Evolutionary conservation across 1,140 invertebrate genomes (phyloP), one percentile per base, ranked within the genome.

Genomic region (Agrypnia vestita): DNA sequence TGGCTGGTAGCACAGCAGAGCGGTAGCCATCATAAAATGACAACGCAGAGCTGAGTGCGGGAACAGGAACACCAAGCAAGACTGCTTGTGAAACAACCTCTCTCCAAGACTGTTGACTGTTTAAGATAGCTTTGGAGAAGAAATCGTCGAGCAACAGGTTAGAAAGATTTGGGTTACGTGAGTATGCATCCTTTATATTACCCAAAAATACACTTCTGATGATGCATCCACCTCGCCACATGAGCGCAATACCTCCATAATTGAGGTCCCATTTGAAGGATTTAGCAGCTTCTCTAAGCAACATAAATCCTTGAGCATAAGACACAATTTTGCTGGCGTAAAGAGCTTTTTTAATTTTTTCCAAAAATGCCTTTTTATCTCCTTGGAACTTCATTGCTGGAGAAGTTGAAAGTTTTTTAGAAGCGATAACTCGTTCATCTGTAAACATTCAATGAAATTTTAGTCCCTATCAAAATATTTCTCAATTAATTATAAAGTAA

Each of bases 181-280:
- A 96, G 88, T 97, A 99, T 0, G 98, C 98, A 53, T 93, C 89
- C 90, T 99, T 99, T 83, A 99, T 99, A 86, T 99, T 97, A 35
- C 97, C 98, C 75, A 99, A 90, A 88, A 99, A 99, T 0, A 93
- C 95, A 87, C 97, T 98, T 86, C 98, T 92, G 85, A 99, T 99
- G 85, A 99, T 99, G 87, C 99, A 99, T 46, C 99, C 99, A 21
- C 99, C 99, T 83, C 98, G 92, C 99, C 99, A 99, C 98, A 99
- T 99, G 0, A 99, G 90, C 13, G 99, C 98, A 84, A 99, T 99
- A 49, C 96, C 96, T 64, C 98, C 98, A 85, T 99, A 98, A 89
- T 99, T 99, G 13, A 99, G 90, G 76, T 97, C 95, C 99, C 98
- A 99, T 0, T 94, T 93, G 84, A 97, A 94, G 77, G 85, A 91